Conservation (phyloP, 2,797 vertebrate species). For the Ptychadena robeensis region DNA sequence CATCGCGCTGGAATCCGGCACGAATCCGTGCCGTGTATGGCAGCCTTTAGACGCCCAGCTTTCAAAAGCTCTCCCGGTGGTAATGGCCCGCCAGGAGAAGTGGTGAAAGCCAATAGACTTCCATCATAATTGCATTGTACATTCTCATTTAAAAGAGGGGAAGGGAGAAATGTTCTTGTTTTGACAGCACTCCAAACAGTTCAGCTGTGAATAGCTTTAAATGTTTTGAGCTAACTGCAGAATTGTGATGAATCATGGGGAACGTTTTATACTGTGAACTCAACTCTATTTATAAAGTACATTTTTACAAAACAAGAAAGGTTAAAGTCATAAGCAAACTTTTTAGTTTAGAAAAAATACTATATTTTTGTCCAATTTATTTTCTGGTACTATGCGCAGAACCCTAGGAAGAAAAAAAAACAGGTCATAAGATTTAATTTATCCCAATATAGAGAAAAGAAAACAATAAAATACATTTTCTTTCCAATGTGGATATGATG, state of each 20-base stretch:
- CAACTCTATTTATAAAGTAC: not conserved
- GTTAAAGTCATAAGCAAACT: not conserved
- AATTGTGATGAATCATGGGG: not conserved
- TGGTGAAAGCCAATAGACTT: too few relatives aligned
- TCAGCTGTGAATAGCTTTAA: too few relatives aligned
- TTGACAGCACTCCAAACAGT: too few relatives aligned
- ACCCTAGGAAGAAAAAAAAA: not conserved
- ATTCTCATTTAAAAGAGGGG: too few relatives aligned
- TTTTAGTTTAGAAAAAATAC: too few relatives aligned
- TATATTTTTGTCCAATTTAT: not conserved
- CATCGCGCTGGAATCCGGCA: too few relatives aligned
- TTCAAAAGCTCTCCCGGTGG: too few relatives aligned
- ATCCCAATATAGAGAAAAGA: conserved; percentile 20
- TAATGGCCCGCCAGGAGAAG: too few relatives aligned
- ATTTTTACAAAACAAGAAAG: not conserved
- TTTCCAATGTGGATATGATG: not conserved
- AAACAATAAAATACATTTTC: conserved; percentile 19
- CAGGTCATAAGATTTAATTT: not conserved
- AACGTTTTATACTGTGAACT: not conserved
- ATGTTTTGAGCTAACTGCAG: not conserved
- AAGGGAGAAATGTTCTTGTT: too few relatives aligned
- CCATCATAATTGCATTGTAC: too few relatives aligned
- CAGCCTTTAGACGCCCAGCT: too few relatives aligned
- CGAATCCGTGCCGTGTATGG: too few relatives aligned
- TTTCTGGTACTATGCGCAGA: not conserved